Conservation (phyloP, 2,888 invertebrate genomes). For the Nudaria mundana region DNA sequence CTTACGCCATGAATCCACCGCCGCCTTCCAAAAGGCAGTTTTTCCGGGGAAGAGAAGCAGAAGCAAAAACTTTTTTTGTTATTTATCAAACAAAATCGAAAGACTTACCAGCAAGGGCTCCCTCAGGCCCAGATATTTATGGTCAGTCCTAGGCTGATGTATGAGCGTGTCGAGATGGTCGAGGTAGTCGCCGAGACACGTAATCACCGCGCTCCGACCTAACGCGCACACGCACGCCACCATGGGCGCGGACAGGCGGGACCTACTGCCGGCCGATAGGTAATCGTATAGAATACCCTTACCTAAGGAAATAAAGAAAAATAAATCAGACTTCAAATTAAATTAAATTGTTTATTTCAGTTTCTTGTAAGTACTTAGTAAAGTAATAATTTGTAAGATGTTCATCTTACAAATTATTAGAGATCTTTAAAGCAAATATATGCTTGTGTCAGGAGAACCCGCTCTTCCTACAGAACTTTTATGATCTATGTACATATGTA, state of each 20-base stretch:
- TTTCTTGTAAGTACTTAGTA: no score
- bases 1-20: conserved; percentile 36
- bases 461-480: no score
- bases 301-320: conserved; percentile 44
- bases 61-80: no score
- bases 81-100: no score
- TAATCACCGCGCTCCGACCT: conserved; percentile 58
- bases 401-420: no score
- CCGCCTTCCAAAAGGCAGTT: no score
- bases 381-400: no score
- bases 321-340: no score
- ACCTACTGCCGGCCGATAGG: conserved; percentile 67
- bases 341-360: no score
- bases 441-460: no score
- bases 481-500: no score
- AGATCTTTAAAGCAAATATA: no score
- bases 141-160: background rate
- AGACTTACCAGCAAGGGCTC: background rate
- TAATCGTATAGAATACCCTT: conserved; percentile 74
- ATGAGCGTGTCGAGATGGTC: background rate
- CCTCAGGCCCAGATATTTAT: background rate
- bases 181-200: background rate
- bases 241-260: conserved; percentile 71
- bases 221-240: conserved; percentile 68
- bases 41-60: conserved; percentile 58